phyloP scores from a whole-genome alignment of 2,797 vertebrate genomes.

The Macrochelys suwanniensis region DNA sequence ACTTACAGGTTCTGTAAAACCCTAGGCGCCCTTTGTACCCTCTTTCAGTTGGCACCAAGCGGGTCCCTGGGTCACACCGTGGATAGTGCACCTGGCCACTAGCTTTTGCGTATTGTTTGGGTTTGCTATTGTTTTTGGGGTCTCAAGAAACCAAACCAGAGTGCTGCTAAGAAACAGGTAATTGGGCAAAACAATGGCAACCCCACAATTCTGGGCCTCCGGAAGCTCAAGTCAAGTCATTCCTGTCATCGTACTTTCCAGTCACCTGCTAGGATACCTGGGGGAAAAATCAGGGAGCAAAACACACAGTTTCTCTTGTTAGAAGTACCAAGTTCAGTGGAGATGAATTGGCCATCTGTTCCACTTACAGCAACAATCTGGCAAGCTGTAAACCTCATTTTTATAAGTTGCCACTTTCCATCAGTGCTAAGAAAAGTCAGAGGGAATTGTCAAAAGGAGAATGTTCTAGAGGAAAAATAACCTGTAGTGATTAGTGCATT shows the following conservation, averaged over 20 bases:
- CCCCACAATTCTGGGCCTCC: slow-evolving; percentile 46
- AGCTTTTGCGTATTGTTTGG: not conserved
- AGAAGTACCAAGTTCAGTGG: slow-evolving; percentile 77
- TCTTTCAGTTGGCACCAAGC: not conserved
- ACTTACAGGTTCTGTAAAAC: not conserved
- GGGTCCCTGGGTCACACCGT: not conserved
- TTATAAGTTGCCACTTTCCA: slow-evolving; percentile 75
- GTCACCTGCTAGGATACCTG: slow-evolving; percentile 84
- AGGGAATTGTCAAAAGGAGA: slow-evolving; percentile 27
- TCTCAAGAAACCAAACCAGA: not conserved
- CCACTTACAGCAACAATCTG: slow-evolving; percentile 62
- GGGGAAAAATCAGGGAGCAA: slow-evolving; percentile 80
- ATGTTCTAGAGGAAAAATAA: not conserved
- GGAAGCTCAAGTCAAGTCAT: slow-evolving; percentile 73
- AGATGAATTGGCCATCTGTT: slow-evolving; percentile 86
- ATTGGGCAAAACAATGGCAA: slow-evolving; percentile 63
- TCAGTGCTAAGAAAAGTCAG: slow-evolving; percentile 73
- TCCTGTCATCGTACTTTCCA: slow-evolving; percentile 84
- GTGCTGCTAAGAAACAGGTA: not conserved
- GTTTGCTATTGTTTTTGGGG: not conserved
- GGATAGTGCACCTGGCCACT: not conserved
- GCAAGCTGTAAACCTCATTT: slow-evolving; percentile 77
- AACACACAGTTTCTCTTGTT: slow-evolving; percentile 83
- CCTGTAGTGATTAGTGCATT: slow-evolving; percentile 18
- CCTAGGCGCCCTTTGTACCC: not conserved